Evolutionary conservation across 1,140 invertebrate species (phyloP).

Genomic region (Diuraphis noxia): DNA sequence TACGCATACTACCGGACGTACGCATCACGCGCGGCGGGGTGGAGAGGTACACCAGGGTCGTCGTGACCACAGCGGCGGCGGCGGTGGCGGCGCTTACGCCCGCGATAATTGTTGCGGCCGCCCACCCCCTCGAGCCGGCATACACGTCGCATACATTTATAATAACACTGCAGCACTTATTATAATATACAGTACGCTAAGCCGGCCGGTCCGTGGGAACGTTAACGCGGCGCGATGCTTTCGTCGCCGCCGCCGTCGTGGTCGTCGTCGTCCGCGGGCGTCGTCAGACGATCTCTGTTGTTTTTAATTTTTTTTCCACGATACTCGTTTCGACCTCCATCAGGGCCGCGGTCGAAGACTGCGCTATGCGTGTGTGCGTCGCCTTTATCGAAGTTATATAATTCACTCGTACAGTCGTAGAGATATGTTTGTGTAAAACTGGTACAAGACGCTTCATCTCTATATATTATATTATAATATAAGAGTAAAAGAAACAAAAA

Average conservation of each 20-base stretch:
- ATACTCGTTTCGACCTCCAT: neutral
- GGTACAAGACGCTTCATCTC: neutral
- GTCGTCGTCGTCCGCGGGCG: constrained; percentile 11
- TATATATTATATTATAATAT: too few relatives aligned
- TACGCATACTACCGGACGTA: neutral
- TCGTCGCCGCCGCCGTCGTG: neutral
- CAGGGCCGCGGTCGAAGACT: neutral
- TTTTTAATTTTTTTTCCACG: constrained; percentile 9
- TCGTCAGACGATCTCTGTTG: neutral
- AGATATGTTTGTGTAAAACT: neutral
- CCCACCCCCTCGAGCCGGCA: neutral
- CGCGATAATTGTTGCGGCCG: constrained; percentile 6
- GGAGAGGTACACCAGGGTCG: neutral
- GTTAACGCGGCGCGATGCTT: neutral
- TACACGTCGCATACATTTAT: neutral
- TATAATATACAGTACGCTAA: neutral
- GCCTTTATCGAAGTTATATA: neutral
- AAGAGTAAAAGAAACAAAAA: too few relatives aligned
- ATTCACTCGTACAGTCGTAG: neutral
- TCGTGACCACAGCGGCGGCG: constrained; percentile 26
- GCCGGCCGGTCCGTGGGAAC: constrained; percentile 16
- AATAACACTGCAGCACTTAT: neutral
- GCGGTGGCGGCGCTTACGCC: constrained; percentile 16
- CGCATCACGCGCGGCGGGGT: neutral
- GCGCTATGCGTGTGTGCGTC: neutral